Percentiles rank a stretch among this genome's conserved stretches.
Conservation (phyloP, 2,888 invertebrate genomes). For the Amblyteles armatorius region DNA sequence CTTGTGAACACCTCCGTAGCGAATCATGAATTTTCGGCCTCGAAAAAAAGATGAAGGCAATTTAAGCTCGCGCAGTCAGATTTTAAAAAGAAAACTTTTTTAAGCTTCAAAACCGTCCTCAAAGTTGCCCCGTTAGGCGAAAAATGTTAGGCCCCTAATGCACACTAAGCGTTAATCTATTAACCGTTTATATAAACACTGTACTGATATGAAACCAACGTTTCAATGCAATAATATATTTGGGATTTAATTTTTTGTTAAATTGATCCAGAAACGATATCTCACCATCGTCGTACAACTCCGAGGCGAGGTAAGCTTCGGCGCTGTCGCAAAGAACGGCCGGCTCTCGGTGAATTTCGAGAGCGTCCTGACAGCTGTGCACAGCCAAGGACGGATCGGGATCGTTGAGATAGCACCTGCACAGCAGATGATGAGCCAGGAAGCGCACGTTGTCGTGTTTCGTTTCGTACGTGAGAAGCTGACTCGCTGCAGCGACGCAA, state of each 20-base stretch:
- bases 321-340: constrained; percentile 95
- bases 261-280: constrained; percentile 12
- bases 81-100: no score
- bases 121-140: no score
- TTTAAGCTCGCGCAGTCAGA: no score
- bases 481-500: constrained; percentile 90
- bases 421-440: constrained; percentile 91
- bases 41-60: no score
- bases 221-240: no score
- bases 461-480: constrained; percentile 89
- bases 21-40: no score
- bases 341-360: constrained; percentile 91
- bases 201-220: no score
- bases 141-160: no score
- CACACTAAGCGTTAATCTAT: no score
- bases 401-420: constrained; percentile 91
- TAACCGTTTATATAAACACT: no score
- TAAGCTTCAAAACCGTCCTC: no score
- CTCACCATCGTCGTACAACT: constrained; percentile 95
- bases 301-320: constrained; percentile 95
- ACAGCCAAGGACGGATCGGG: constrained; percentile 91
- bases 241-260: neutral
- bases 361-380: constrained; percentile 91
- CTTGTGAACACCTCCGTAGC: no score
- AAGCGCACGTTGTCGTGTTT: constrained; percentile 90